phyloP scores from a whole-genome alignment of 2,888 invertebrate species.

The Hypomecis punctinalis region DNA sequence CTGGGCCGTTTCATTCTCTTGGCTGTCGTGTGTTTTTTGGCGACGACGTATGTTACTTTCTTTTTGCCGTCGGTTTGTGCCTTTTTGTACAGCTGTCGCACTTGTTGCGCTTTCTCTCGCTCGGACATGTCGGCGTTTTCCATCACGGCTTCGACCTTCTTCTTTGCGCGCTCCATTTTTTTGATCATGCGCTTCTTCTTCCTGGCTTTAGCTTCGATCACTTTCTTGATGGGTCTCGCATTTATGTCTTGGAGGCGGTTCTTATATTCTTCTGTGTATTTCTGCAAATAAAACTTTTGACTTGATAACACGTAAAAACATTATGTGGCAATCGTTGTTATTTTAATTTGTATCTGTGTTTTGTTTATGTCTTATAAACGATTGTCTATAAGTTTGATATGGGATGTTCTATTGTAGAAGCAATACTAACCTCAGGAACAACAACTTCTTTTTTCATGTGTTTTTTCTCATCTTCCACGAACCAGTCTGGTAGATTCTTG shows the following conservation, averaged over 20 bases:
- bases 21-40: slow-evolving; percentile 93
- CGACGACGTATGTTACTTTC: slow-evolving; percentile 96
- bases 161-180: slow-evolving; percentile 96
- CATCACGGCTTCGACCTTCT: slow-evolving; percentile 97
- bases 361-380: too few relatives aligned
- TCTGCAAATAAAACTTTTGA: slow-evolving; percentile 70
- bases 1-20: slow-evolving; percentile 91
- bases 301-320: neutral
- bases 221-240: slow-evolving; percentile 98
- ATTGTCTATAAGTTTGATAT: too few relatives aligned
- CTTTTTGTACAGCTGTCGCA: slow-evolving; percentile 97
- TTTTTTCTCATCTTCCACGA: slow-evolving; percentile 95
- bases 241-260: slow-evolving; percentile 94
- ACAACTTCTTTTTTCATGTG: slow-evolving; percentile 94
- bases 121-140: slow-evolving; percentile 96
- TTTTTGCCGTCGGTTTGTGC: slow-evolving; percentile 93
- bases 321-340: too few relatives aligned
- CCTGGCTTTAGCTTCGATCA: slow-evolving; percentile 98
- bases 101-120: slow-evolving; percentile 95
- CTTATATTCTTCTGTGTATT: slow-evolving; percentile 93
- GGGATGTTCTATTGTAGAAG: neutral
- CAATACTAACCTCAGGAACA: slow-evolving; percentile 88
- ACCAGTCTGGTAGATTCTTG: slow-evolving; percentile 97
- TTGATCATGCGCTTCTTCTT: slow-evolving; percentile 96
- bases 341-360: too few relatives aligned